Conservation (phyloP, 2,113 vertebrate genomes). For the Anarrhichthys ocellatus region DNA sequence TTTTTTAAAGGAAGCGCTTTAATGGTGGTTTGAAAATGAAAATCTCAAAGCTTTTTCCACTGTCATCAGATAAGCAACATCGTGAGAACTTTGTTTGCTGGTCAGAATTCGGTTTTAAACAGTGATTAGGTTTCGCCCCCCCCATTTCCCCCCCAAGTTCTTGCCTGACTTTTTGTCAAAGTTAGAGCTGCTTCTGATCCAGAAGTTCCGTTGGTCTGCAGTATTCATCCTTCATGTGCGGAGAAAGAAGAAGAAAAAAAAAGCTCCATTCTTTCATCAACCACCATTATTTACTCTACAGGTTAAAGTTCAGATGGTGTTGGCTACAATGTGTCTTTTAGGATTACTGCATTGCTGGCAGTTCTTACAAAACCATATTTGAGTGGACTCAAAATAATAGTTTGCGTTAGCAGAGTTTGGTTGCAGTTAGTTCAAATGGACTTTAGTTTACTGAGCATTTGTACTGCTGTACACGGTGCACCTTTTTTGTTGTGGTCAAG, state of each 20-base stretch:
- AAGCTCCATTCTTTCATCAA: neutral
- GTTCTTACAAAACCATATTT: constrained; percentile 22
- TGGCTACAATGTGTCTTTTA: constrained; percentile 15
- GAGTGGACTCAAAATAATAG: constrained; percentile 7
- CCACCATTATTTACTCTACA: constrained; percentile 1
- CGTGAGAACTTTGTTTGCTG: neutral
- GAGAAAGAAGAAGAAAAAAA: neutral
- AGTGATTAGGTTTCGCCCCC: neutral
- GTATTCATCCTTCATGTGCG: constrained; percentile 16
- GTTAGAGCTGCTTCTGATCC: neutral
- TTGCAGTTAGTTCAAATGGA: neutral
- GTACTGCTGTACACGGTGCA: neutral
- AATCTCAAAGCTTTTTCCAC: neutral
- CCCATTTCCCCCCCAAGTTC: neutral
- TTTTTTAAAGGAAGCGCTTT: neutral
- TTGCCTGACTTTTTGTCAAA: constrained; percentile 1
- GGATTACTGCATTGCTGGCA: constrained; percentile 20
- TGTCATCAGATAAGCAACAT: neutral
- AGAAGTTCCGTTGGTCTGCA: constrained; percentile 5
- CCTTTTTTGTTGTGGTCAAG: neutral
- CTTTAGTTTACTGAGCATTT: neutral
- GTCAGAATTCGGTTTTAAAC: neutral
- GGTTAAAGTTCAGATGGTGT: constrained; percentile 23
- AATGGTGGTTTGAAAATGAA: constrained; percentile 21
- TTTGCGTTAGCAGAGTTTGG: constrained; percentile 19